Conservation (phyloP, 2,888 invertebrate genomes). For the Notodonta ziczac region DNA sequence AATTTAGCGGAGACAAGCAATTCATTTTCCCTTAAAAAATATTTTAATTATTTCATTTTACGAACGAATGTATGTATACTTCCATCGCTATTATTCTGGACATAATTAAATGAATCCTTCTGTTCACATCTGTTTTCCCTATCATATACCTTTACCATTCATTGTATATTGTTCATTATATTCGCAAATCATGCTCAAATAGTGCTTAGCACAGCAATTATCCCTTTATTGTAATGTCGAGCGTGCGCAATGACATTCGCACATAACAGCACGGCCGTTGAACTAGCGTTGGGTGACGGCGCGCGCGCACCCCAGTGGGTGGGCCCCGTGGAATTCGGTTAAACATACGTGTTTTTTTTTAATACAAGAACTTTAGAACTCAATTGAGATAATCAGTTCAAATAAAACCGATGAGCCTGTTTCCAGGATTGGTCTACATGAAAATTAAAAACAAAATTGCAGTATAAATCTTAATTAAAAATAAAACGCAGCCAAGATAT, state of each 20-base stretch:
- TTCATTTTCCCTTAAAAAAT: too few relatives aligned
- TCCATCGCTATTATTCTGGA: not conserved
- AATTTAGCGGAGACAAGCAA: not conserved
- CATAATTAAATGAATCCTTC: too few relatives aligned
- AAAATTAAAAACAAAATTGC: too few relatives aligned
- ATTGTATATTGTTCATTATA: not conserved
- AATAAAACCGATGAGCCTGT: too few relatives aligned
- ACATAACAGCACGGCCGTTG: slow-evolving; percentile 61
- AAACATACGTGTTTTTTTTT: not conserved
- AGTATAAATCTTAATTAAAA: too few relatives aligned
- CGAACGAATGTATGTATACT: too few relatives aligned
- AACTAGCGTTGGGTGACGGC: slow-evolving; percentile 40
- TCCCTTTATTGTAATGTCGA: slow-evolving; percentile 51
- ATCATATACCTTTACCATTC: too few relatives aligned
- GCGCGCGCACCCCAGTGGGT: slow-evolving; percentile 37
- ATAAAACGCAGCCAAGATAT: not conserved
- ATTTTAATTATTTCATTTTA: too few relatives aligned
- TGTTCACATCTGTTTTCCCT: not conserved
- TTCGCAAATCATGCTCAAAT: slow-evolving; percentile 7
- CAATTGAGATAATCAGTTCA: too few relatives aligned
- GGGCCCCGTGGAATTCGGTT: slow-evolving; percentile 18
- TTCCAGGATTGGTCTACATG: too few relatives aligned
- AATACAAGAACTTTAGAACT: too few relatives aligned
- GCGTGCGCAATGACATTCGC: slow-evolving; percentile 63
- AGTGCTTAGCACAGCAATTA: slow-evolving; percentile 33